Evolutionary conservation across 2,888 invertebrate genomes (phyloP).

Genomic region (Parnassius glacialis): DNA sequence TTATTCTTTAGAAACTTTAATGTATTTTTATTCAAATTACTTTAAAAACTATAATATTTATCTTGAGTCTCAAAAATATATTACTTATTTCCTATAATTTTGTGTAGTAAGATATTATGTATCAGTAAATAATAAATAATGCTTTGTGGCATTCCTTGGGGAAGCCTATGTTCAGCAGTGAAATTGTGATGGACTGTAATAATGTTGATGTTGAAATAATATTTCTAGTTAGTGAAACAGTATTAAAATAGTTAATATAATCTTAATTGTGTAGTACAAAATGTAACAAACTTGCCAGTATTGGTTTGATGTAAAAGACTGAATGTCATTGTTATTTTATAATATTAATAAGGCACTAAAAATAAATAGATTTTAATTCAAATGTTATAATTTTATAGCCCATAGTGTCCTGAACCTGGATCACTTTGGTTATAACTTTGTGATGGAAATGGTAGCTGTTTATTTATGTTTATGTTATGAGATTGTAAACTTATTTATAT

Average conservation of each 20-base stretch:
- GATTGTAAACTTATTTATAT: slow-evolving; percentile 17
- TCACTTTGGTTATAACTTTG: slow-evolving; percentile 22
- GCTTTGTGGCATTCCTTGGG: no score
- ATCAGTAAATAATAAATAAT: neutral
- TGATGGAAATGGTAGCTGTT: slow-evolving; percentile 34
- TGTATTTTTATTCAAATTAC: no score
- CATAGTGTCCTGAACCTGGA: slow-evolving; percentile 24
- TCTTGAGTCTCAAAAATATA: slow-evolving; percentile 21
- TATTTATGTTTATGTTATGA: slow-evolving; percentile 14
- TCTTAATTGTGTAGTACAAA: slow-evolving; percentile 77
- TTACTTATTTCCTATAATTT: neutral
- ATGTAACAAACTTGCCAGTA: slow-evolving; percentile 80
- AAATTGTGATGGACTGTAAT: no score
- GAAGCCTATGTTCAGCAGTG: no score
- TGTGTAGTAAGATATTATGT: neutral
- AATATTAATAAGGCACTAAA: slow-evolving; percentile 46
- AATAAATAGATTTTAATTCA: slow-evolving; percentile 24
- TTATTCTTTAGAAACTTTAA: neutral
- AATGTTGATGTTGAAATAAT: neutral
- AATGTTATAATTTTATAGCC: slow-evolving; percentile 14
- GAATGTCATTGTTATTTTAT: slow-evolving; percentile 75
- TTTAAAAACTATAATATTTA: neutral
- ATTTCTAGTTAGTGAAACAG: slow-evolving; percentile 65
- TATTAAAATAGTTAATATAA: slow-evolving; percentile 55
- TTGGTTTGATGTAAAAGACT: slow-evolving; percentile 80